These are phyloP conservation scores for Notocelia uddmanniana DNA, from an alignment of 2,888 invertebrate species.

Conservation along the genomic window DNA sequence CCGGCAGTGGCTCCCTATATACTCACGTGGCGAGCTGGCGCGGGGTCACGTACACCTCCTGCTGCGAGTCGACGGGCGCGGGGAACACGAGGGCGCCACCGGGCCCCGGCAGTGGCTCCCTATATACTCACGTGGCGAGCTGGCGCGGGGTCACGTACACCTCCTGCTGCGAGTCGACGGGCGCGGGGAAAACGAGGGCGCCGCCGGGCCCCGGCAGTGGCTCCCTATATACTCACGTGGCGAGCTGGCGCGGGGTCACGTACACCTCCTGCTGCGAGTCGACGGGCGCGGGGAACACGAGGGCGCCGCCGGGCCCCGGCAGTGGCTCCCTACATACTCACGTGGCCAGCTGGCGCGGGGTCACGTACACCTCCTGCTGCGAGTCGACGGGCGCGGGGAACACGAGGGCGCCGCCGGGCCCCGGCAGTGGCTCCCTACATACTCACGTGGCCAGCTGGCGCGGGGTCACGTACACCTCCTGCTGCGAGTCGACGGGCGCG, in stretches of 20 bases:
- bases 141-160: slow-evolving; percentile 71
- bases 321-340: slow-evolving; percentile 72
- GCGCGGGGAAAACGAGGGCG: slow-evolving; percentile 9
- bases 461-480: neutral
- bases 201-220: slow-evolving; percentile 61
- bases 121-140: slow-evolving; percentile 53
- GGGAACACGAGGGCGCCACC: slow-evolving; percentile 45
- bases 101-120: slow-evolving; percentile 49
- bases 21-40: slow-evolving; percentile 3
- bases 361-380: slow-evolving; percentile 61
- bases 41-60: slow-evolving; percentile 57
- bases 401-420: neutral
- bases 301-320: neutral
- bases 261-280: neutral
- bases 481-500: neutral
- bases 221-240: neutral
- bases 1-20: too few relatives aligned
- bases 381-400: neutral
- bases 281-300: neutral
- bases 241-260: slow-evolving; percentile 5
- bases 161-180: neutral
- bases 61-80: slow-evolving; percentile 49
- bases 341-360: neutral
- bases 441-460: slow-evolving; percentile 1
- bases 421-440: neutral